Evolutionary conservation across 2,797 vertebrate genomes (phyloP), one percentile per base, ranked within the genome.

Genomic region (Loris lydekkerianus): DNA sequence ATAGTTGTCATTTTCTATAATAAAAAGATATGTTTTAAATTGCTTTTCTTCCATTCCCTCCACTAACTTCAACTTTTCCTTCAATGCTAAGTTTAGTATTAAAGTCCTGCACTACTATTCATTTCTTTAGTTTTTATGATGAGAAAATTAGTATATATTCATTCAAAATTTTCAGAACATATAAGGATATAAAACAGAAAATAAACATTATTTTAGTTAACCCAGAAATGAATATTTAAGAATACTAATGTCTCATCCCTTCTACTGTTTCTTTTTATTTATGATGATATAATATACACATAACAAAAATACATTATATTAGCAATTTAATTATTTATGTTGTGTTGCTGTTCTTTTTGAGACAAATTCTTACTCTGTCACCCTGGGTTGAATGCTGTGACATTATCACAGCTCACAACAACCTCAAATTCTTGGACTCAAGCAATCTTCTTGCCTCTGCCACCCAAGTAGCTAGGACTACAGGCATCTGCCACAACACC

Each of bases 141-240:
- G 60, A 43, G 21, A 89, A 93, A 85, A 75, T 73, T 86, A 76
- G 82, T n/a, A 43, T 4, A 88, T 34, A 3, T 29, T 77, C 2
- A 70, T 61, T 88, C 89, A 77, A 82, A 97, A 77, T 60, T 34
- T 78, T 91, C 61, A 72, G 61, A 61, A 78, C 56, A 11, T 73
- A 93, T 3, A 91, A 82, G 37, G 60, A 2, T 27, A 58, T 43
- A 80, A 84, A 83, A 17, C 10, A 86, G n/a, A 86, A 72, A 53
- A 86, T 75, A 89, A 90, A 89, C 43, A 75, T 27, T 53, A 2
- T 81, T 29, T 60, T 34, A 53, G 67, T 18, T 70, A 31, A 88
- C 11, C 46, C 18, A 60, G 6, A 31, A 86, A 90, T 70, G 29
- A 94, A 60, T 77, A 85, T 85, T 85, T 40, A 88, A 46, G 23